Base-by-base conservation (phyloP, 2,888 invertebrate species). In the Dendrolimus houi region DNA sequence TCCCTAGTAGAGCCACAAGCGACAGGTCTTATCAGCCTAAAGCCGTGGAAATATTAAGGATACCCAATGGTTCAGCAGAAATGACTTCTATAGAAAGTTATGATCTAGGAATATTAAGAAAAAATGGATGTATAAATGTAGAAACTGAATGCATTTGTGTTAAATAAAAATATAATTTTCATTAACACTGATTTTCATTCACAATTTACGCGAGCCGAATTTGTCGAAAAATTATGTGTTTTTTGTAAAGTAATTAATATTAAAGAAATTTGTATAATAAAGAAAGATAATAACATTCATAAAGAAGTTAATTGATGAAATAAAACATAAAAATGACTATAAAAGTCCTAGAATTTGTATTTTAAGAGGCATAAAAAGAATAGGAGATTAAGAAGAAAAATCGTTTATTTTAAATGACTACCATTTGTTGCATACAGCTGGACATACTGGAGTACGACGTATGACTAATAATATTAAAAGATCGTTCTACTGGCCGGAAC, bases 381-480 rank as follows among this genome's bases (percentile, higher is more conserved):
- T 17, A 17, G 17, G 2, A 17, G 17, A 17, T 17, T 1, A 17
- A 17, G 17, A 17, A 17, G 17, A 17, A 17, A 17, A 17, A 17
- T 17, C 17, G 2, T 17, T 17, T 17, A 17, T 17, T 17, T 17
- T 17, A 17, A 17, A 17, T 17, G 17, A 17, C 17, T 17, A 17
- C 17, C 17, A 17, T 17, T 17, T 17, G 17, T 17, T 17, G 2
- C 17, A 1, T 17, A 64, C 59, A 7, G 60, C 59, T 56, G 60
- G 60, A 13, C 60, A 62, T 47, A 60, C 62, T 2, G 62, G 59
- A 9, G 62, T 67, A 8, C 59, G 60, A 29, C 29, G 65, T 9
- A 68, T 68, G 67, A 9, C 54, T 0, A 70, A 62, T 56, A 66
- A 64, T 58, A 62, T 64, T 8, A 61, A 62, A 57, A 64, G 55